phyloP scores from a whole-genome alignment of 2,113 vertebrate species.

The Romanogobio albipinnatus region DNA sequence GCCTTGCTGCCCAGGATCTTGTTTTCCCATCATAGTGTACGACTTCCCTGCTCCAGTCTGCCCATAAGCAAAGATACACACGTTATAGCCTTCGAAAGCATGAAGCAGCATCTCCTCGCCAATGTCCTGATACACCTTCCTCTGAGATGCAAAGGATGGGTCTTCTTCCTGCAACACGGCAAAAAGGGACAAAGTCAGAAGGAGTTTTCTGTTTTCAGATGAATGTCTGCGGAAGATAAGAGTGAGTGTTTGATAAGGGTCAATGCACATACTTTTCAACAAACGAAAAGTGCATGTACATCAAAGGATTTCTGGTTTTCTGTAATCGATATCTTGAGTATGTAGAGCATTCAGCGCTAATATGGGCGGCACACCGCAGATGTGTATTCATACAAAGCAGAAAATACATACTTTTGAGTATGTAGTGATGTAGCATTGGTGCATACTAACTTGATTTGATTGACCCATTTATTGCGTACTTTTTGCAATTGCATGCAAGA shows the following conservation, averaged over 20 bases:
- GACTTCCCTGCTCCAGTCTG: conserved; percentile 90
- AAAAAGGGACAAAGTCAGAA: not conserved
- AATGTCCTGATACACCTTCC: conserved; percentile 85
- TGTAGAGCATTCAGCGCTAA: too few species aligned
- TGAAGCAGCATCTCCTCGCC: conserved; percentile 90
- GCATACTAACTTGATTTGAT: not conserved
- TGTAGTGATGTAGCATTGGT: not conserved
- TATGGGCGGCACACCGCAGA: too few species aligned
- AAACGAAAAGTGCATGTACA: too few species aligned
- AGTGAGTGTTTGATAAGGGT: not conserved
- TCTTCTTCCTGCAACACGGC: conserved; percentile 75
- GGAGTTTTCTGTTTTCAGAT: not conserved
- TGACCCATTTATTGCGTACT: not conserved
- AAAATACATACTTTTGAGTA: too few species aligned
- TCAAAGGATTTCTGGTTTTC: too few species aligned
- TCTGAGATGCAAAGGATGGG: conserved; percentile 81
- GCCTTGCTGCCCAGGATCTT: conserved; percentile 84
- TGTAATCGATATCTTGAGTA: too few species aligned
- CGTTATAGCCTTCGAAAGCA: conserved; percentile 89
- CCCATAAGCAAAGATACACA: conserved; percentile 90
- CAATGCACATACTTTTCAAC: too few species aligned
- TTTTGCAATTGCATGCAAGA: not conserved
- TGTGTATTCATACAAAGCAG: too few species aligned
- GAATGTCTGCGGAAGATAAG: not conserved
- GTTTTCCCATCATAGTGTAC: conserved; percentile 93